Evolutionary conservation across 2,797 vertebrate species (phyloP).

Genomic region (Stomatorhinus walkeri): DNA sequence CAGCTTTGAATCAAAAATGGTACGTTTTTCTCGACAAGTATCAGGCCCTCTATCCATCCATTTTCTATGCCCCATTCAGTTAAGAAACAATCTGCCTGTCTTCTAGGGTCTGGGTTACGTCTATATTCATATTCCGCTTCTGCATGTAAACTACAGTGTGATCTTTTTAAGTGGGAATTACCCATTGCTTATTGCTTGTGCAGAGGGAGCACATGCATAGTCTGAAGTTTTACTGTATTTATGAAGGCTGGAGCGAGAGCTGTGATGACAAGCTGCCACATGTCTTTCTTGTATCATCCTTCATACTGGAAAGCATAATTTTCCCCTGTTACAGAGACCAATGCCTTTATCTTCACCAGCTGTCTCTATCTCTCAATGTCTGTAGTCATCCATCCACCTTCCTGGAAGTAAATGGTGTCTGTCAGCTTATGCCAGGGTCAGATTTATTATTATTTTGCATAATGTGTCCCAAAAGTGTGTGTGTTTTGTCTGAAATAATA

Average conservation of each 20-base stretch:
- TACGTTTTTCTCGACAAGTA: conserved; percentile 42
- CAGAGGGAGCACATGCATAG: background rate
- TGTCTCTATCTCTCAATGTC: background rate
- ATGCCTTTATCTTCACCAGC: conserved; percentile 3
- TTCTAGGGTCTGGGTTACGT: background rate
- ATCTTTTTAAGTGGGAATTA: background rate
- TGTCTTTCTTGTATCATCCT: conserved; percentile 30
- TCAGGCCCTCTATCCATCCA: background rate
- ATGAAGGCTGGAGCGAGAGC: background rate
- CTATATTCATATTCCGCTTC: background rate
- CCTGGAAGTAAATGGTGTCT: background rate
- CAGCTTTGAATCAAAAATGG: conserved; percentile 73
- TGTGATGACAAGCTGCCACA: conserved; percentile 31
- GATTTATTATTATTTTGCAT: background rate
- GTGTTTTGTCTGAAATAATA: background rate
- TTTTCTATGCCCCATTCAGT: background rate
- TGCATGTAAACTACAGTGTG: background rate
- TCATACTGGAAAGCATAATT: conserved; percentile 28
- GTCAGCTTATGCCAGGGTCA: background rate
- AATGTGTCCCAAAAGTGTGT: background rate
- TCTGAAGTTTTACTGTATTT: background rate
- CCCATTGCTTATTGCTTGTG: background rate
- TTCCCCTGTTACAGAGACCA: background rate
- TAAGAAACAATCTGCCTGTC: background rate
- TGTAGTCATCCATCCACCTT: background rate